Evolutionary conservation across 2,888 invertebrate genomes (phyloP).

Genomic region (Tetropium fuscum): DNA sequence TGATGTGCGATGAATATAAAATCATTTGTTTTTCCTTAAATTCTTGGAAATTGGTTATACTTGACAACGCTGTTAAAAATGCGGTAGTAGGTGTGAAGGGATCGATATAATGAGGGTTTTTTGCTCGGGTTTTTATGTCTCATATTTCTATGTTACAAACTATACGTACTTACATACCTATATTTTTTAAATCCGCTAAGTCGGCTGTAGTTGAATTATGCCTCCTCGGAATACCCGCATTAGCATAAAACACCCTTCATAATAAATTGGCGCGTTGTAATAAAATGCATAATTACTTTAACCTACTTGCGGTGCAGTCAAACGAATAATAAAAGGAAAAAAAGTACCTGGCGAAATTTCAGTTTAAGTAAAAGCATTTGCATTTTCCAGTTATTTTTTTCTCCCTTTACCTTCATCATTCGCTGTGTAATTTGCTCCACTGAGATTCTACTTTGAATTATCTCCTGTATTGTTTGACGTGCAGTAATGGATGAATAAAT

Average conservation of each 20-base stretch:
- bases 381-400: constrained; percentile 48
- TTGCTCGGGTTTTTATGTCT: too few species aligned
- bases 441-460: constrained; percentile 46
- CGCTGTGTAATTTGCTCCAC: constrained; percentile 41
- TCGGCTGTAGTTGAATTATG: constrained; percentile 50
- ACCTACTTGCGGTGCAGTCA: constrained; percentile 58
- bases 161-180: too few species aligned
- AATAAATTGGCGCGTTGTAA: constrained; percentile 62
- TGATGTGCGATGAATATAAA: too few species aligned
- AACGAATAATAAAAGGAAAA: constrained; percentile 57
- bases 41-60: too few species aligned
- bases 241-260: constrained; percentile 56
- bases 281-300: constrained; percentile 63
- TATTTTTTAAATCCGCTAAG: constrained; percentile 45
- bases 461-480: constrained; percentile 32
- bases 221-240: constrained; percentile 57
- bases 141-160: too few species aligned
- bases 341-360: constrained; percentile 59
- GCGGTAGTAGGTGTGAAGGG: too few species aligned
- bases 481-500: constrained; percentile 38
- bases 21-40: too few species aligned
- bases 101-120: too few species aligned
- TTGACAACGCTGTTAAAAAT: too few species aligned
- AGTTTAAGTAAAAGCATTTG: constrained; percentile 54
- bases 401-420: constrained; percentile 40